Evolutionary conservation across 2,113 vertebrate species (phyloP).

Genomic region (Monarcha castaneiventris): DNA sequence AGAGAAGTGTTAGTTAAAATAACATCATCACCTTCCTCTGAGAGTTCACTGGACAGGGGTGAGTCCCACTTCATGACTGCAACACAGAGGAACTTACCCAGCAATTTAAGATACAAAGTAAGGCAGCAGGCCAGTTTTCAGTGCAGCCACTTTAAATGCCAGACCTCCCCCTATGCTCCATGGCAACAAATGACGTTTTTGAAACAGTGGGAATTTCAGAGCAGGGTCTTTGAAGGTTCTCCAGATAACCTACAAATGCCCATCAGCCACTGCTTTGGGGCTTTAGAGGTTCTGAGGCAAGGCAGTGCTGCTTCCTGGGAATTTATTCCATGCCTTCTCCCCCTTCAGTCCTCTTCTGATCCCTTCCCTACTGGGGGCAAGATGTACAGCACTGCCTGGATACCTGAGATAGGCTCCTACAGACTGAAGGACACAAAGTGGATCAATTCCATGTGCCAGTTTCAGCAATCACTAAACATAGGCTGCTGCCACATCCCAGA

Average conservation of each 20-base stretch:
- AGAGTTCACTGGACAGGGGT: neutral
- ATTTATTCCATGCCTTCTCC: neutral
- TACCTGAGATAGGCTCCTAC: neutral
- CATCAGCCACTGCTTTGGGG: neutral
- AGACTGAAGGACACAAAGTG: neutral
- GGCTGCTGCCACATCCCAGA: neutral
- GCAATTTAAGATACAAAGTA: neutral
- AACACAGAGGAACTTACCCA: neutral
- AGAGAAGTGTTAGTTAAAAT: neutral
- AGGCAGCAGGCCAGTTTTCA: neutral
- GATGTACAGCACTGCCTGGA: neutral
- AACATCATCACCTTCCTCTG: neutral
- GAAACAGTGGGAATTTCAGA: neutral
- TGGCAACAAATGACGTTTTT: neutral
- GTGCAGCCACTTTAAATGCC: neutral
- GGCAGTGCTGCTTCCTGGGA: neutral
- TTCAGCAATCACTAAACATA: neutral
- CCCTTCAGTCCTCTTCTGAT: neutral
- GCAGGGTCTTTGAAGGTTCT: neutral
- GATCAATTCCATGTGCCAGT: neutral
- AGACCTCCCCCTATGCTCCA: fast-evolving
- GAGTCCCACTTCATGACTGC: neutral
- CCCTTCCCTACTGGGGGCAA: neutral
- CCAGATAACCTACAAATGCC: neutral
- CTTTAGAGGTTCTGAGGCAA: neutral